Evolutionary conservation across 2,113 vertebrate genomes (phyloP).

Genomic region (Bubo blakistoni): DNA sequence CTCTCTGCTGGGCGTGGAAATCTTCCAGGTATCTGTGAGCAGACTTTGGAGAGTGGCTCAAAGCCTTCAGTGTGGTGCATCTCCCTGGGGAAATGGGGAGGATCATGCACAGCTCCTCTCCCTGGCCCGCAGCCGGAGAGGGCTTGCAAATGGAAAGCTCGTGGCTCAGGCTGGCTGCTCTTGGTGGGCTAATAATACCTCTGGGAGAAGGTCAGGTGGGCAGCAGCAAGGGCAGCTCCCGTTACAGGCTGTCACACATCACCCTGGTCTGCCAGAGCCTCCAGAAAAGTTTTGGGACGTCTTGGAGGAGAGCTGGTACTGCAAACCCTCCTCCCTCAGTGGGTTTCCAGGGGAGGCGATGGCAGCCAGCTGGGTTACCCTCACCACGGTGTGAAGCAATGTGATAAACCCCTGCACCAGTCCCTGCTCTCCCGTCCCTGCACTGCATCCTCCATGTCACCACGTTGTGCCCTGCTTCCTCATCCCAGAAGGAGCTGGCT

Average conservation of each 20-base stretch:
- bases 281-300: background rate
- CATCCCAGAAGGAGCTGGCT: background rate
- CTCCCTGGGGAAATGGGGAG: background rate
- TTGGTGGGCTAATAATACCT: background rate
- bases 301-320: background rate
- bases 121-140: background rate
- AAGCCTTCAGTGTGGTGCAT: background rate
- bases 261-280: background rate
- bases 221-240: conserved; percentile 12
- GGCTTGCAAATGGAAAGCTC: background rate
- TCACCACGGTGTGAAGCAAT: background rate
- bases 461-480: background rate
- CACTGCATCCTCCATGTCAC: background rate
- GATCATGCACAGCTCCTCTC: background rate
- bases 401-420: background rate
- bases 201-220: conserved; percentile 32
- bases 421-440: background rate
- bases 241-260: background rate
- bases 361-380: background rate
- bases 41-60: background rate
- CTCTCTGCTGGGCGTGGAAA: background rate
- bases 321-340: rapidly evolving
- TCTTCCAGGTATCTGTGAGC: background rate
- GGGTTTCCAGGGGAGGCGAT: background rate
- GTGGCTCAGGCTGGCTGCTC: background rate